Evolutionary conservation across 2,113 vertebrate species (phyloP), one percentile per base, ranked within the genome.

Genomic region (Erythrocebus patas): DNA sequence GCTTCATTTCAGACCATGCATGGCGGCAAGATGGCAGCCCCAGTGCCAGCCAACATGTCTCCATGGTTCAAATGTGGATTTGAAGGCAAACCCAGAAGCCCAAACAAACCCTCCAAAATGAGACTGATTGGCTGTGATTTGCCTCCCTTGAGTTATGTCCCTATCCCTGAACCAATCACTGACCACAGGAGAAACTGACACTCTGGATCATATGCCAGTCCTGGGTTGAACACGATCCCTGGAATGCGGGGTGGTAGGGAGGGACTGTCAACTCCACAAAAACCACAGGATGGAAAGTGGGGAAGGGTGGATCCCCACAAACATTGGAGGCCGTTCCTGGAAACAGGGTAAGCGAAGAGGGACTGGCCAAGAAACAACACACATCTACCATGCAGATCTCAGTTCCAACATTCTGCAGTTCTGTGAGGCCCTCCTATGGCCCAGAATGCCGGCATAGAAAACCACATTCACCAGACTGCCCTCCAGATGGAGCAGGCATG

Each of bases 291-390:
- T 48, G 18, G 40, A 57, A 40, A 22, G 38, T 35, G 25, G 61
- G 59, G 17, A 89, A 52, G 45, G 52, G 52, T 38, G 59, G n/a
- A 30, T 79, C 43, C 76, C 32, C 68, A 84, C 16, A 85, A n/a
- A 88, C 81, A 59, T 25, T 35, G 13, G 86, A 94, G 81, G 52
- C 85, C 61, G 68, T 95, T 78, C 91, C 76, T 96, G 81, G 85
- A 97, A 97, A 73, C 5, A 4, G 81, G 45, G 52, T 52, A 79
- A 66, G 84, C 57, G 76, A 50, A 73, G 68, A 96, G 59, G 32
- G 40, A 14, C 61, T 90, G 82, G 57, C 82, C 48, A 73, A 55
- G 78, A 95, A 94, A 83, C 81, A 91, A 73, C 89, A 94, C 76
- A 52, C 5, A 1, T 25, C 43, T 38, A 91, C 84, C 75, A 23